Base-by-base conservation (phyloP, 1,140 invertebrate species). In the Zophobas atratus region DNA sequence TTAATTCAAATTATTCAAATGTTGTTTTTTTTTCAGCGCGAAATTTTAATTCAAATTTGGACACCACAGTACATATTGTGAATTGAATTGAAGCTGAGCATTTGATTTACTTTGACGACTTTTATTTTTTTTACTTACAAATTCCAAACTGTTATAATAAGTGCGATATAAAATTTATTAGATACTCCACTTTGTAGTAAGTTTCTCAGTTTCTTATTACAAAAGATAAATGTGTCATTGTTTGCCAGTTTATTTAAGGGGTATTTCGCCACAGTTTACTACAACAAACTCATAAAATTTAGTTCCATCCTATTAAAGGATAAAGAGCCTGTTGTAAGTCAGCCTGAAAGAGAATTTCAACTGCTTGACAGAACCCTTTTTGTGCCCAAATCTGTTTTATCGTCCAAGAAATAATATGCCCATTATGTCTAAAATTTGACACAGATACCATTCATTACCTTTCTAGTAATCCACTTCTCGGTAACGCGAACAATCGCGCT, bases 301-400 rank as follows among this genome's bases (percentile, higher is more conserved):
- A 67, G 60, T 67, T 67, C 8, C 39, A 67, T 67, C 60, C 60
- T 67, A 67, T 67, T 67, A 67, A 67, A 67, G 60, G 60, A 67
- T 67, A 41, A 67, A 43, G 60, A 67, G 60, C 43, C 38, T 43
- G 60, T 67, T 67, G 60, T 67, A 46, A 67, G 60, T 20, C 38
- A 20, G 39, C 43, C 39, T 67, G 57, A 63, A 39, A 39, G 57
- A 6, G 34, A 39, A 63, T 63, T 39, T 39, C 35, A 41, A 20
- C 49, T 20, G 49, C 49, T 51, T 20, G 49, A 63, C 60, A 6
- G 38, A 67, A 67, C 39, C 60, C 60, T 67, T 43, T 67, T 67
- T 43, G 60, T 67, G 36, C 38, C 35, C 34, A 36, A 35, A 60
- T 60, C 36, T 60, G 56, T 60, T 60, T 60, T 60, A 60, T 60